A percentile compares a stretch with the other conserved stretches of the same genome.
These are phyloP conservation scores for Spatula versicolor DNA, from an alignment of 2,797 vertebrate species.

Conservation along the genomic window DNA sequence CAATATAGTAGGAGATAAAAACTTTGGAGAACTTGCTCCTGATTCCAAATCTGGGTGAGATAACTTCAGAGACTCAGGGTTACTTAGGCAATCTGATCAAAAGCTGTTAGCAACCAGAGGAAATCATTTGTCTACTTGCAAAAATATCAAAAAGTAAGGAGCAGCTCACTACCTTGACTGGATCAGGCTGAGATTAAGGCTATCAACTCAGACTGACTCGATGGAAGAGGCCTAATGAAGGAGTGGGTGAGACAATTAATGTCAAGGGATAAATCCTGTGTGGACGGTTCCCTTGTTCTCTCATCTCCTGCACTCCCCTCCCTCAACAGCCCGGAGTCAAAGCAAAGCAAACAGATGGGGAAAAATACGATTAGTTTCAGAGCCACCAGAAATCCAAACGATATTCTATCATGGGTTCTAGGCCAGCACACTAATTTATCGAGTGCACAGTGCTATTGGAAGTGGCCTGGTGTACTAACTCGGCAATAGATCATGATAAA, in stretches of 20 bases:
- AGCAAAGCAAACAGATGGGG: constrained; percentile 56
- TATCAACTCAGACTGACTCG: neutral
- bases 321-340: neutral
- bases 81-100: neutral
- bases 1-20: neutral
- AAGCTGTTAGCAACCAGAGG: neutral
- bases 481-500: constrained; percentile 67
- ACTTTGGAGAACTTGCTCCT: neutral
- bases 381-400: constrained; percentile 62
- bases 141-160: neutral
- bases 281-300: neutral
- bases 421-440: constrained; percentile 48
- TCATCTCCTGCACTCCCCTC: neutral
- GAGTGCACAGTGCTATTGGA: neutral
- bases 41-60: neutral
- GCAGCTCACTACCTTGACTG: neutral
- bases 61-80: neutral
- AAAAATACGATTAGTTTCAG: constrained; percentile 51
- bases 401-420: constrained; percentile 60
- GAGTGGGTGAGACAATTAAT: constrained; percentile 13
- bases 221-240: neutral
- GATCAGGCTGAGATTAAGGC: neutral
- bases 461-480: constrained; percentile 39
- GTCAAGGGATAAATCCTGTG: neutral
- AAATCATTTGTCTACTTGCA: neutral